Evolutionary conservation across 2,888 invertebrate species (phyloP), one percentile per base, ranked within the genome.

Genomic region (Coenonympha glycerion): DNA sequence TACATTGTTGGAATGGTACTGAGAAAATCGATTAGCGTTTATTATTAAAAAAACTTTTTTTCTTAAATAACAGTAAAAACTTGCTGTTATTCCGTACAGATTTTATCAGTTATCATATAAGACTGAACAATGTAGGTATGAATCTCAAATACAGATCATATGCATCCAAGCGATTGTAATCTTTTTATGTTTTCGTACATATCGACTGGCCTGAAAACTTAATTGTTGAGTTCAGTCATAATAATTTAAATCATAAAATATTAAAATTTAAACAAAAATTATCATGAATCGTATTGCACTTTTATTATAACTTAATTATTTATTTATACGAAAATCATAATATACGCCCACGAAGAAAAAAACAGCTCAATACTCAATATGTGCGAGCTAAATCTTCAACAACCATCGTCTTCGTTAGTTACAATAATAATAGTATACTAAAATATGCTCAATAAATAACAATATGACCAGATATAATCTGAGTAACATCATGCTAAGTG

Each of bases 401-500:
- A 53, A 46, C 52, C 40, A 13, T 24, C 45, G 44, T 28, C 39
- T 33, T 40, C 33, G 18, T 34, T 30, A 24, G 18, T 34, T 30
- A 24, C 28, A 13, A 16, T 33, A 45, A 45, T 28, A 16, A 46
- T 46, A 50, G 46, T 45, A 39, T 19, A 50, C 50, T 53, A 56
- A 50, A 56, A 56, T 52, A 52, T 53, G 45, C 51, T 56, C 55
- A 56, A 62, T 63, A 59, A 59, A 63, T 62, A 61, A 61, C 67
- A 66, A 64, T 62, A 74, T 67, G 68, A 75, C 72, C 76, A 73
- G 71, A 71, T 69, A 73, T 33, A 57, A 68, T 71, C 73, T 65
- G 79, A 77, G 79, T 79, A 78, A 79, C 77, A 79, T 76, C 79
- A 77, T 75, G 80, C 84, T 82, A 82, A 80, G 67, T 72, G 73